These are phyloP conservation scores for Campoplex nolae DNA, from an alignment of 2,888 invertebrate genomes.

Conservation along the genomic window DNA sequence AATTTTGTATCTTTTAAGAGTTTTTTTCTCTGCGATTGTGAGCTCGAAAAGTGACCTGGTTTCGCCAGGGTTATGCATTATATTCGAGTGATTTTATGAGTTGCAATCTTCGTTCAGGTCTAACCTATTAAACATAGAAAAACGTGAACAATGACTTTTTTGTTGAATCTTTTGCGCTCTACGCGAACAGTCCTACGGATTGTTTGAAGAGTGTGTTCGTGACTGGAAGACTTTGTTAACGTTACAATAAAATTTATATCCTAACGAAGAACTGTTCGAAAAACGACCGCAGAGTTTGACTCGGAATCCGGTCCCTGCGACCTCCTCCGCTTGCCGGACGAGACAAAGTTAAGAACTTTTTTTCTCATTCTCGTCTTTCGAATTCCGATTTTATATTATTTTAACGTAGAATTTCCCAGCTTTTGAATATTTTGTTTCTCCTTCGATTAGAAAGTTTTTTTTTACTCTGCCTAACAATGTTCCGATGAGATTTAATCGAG, in stretches of 20 bases:
- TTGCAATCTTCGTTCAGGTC: neutral
- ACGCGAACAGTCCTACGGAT: too few species aligned
- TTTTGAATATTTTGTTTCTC: too few species aligned
- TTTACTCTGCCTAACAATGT: neutral
- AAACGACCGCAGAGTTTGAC: neutral
- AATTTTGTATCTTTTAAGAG: neutral
- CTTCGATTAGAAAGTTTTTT: too few species aligned
- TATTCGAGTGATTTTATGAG: neutral
- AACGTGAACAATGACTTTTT: neutral
- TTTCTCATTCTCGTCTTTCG: too few species aligned
- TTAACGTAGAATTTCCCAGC: too few species aligned
- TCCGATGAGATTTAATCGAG: neutral
- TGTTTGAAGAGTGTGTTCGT: too few species aligned
- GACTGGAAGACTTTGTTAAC: too few species aligned
- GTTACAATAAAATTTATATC: too few species aligned
- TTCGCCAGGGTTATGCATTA: neutral
- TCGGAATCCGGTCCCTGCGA: neutral
- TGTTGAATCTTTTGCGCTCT: too few species aligned
- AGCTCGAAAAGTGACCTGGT: neutral
- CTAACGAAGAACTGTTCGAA: neutral
- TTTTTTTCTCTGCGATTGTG: neutral
- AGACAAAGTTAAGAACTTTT: neutral
- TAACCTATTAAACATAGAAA: neutral
- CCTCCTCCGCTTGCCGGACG: too few species aligned
- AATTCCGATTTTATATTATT: too few species aligned